phyloP scores from a whole-genome alignment of 1,140 invertebrate species.

The Drosophila bifasciata region DNA sequence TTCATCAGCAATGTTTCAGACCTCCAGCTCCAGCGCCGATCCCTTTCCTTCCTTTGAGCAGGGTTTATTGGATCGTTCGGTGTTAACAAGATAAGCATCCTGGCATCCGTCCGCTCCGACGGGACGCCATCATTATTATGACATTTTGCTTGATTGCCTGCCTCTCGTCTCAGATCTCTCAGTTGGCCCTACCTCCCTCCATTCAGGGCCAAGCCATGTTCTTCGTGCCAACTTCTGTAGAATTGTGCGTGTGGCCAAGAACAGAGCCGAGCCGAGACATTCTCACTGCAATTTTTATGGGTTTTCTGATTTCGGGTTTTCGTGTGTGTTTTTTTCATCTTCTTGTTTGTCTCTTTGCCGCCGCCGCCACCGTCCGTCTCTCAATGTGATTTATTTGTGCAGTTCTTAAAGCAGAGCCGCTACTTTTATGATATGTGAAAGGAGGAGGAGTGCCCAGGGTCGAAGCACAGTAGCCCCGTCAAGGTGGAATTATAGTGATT shows the following conservation, averaged over 20 bases:
- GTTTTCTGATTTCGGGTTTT: constrained; percentile 41
- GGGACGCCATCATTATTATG: constrained; percentile 82
- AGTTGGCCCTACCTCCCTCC: no score
- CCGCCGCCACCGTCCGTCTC: constrained; percentile 7
- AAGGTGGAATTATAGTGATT: not conserved
- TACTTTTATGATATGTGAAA: constrained; percentile 54
- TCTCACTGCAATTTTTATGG: constrained; percentile 69
- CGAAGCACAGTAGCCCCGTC: constrained; percentile 48
- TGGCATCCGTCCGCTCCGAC: constrained; percentile 31
- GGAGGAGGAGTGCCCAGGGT: constrained; percentile 7
- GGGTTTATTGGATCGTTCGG: constrained; percentile 37
- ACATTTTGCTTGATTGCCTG: constrained; percentile 76
- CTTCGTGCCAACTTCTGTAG: constrained; percentile 57
- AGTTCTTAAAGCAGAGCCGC: constrained; percentile 61
- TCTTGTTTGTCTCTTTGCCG: constrained; percentile 27
- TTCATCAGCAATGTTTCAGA: constrained; percentile 37
- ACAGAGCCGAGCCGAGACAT: constrained; percentile 34
- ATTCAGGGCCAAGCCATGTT: constrained; percentile 53
- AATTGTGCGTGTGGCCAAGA: constrained; percentile 76
- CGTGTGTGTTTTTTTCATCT: constrained; percentile 9
- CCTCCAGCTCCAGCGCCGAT: not conserved
- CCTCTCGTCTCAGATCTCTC: constrained; percentile 2
- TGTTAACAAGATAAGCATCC: constrained; percentile 82
- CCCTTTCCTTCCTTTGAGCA: constrained; percentile 8
- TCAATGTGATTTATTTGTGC: constrained; percentile 62